A percentile compares a stretch with the other conserved stretches of the same genome.
Evolutionary conservation across 1,140 invertebrate genomes (phyloP).

Genomic region (Polyergus mexicanus): DNA sequence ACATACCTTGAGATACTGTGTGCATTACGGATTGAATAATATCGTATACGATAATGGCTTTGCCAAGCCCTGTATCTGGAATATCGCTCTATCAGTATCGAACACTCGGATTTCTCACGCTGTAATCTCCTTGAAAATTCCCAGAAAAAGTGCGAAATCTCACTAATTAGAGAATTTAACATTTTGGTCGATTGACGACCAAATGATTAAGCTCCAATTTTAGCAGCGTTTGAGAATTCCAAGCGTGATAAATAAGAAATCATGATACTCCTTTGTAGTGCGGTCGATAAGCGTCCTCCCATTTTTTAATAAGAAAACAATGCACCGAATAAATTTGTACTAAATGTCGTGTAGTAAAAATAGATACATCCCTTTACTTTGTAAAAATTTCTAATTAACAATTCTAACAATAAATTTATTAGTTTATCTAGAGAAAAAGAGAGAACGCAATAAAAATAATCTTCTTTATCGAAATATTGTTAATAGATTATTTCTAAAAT

Average conservation of each 20-base stretch:
- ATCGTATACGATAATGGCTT: conserved; percentile 73
- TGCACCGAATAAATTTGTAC: background rate
- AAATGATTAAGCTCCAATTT: background rate
- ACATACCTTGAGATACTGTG: conserved; percentile 60
- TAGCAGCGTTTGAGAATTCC: background rate
- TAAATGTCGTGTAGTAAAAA: background rate
- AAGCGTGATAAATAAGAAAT: background rate
- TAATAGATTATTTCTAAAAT: too few species aligned
- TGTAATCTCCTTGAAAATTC: conserved; percentile 20
- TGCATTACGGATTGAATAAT: conserved; percentile 72
- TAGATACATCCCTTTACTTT: too few species aligned
- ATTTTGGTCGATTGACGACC: background rate
- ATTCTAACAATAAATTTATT: too few species aligned
- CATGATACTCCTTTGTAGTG: background rate
- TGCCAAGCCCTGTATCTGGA: conserved; percentile 69
- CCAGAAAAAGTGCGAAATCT: conserved; percentile 28
- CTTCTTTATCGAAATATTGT: too few species aligned
- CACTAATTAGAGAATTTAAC: conserved; percentile 49
- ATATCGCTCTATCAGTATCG: conserved; percentile 64
- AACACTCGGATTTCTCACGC: conserved; percentile 68
- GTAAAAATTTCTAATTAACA: too few species aligned
- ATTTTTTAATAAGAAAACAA: background rate
- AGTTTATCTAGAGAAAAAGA: too few species aligned
- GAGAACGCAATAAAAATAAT: too few species aligned
- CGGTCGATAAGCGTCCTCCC: background rate